Percentiles rank a stretch among this genome's conserved stretches.
Evolutionary conservation across 2,888 invertebrate genomes (phyloP).

Genomic region (Argyresthia albistria): DNA sequence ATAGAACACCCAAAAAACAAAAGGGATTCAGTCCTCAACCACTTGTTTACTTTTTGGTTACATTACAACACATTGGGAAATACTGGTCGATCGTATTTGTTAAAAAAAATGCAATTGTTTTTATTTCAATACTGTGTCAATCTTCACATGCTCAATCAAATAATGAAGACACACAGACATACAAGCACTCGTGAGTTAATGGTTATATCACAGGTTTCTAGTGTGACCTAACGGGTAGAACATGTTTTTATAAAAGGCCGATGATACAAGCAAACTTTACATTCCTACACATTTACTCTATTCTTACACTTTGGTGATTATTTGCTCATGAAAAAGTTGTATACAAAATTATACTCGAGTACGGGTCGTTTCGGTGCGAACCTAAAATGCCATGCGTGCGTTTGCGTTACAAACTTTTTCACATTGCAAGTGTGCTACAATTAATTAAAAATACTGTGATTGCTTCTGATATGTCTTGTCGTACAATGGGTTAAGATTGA

Average conservation of each 20-base stretch:
- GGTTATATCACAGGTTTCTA: conserved; percentile 68
- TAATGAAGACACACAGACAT: conserved; percentile 42
- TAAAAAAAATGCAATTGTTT: neutral
- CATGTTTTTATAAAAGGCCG: conserved; percentile 25
- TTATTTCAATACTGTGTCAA: neutral
- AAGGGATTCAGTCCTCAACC: conserved; percentile 2
- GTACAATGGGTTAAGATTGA: conserved; percentile 31
- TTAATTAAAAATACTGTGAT: conserved; percentile 30
- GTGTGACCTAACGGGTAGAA: conserved; percentile 46
- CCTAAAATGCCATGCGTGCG: no score
- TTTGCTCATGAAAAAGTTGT: neutral
- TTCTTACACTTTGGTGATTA: neutral
- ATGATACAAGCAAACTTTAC: conserved; percentile 19
- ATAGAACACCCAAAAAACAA: conserved; percentile 4
- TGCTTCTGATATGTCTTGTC: conserved; percentile 61
- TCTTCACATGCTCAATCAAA: conserved; percentile 25
- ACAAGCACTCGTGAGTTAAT: conserved; percentile 51
- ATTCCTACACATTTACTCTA: conserved; percentile 22
- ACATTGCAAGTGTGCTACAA: neutral
- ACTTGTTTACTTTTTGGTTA: conserved; percentile 46
- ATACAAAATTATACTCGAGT: neutral
- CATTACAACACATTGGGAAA: conserved; percentile 29
- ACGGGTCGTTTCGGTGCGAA: no score
- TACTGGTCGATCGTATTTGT: conserved; percentile 65
- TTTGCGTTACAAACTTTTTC: neutral